Conservation (phyloP, 2,797 vertebrate species). For the Peromyscus eremicus region DNA sequence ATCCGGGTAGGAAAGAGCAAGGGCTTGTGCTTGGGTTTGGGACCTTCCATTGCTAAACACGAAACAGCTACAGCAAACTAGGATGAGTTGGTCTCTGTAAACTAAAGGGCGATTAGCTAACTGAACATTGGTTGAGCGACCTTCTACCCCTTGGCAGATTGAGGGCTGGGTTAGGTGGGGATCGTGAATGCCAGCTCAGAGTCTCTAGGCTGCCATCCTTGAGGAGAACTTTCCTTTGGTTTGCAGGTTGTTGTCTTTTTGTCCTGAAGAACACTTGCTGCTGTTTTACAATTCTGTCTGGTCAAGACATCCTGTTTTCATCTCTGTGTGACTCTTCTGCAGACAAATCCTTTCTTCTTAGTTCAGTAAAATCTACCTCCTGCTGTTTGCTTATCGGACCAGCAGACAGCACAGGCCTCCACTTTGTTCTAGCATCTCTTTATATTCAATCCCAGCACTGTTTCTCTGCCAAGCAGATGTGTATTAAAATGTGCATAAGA, state of each 20-base stretch:
- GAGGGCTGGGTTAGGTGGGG: background rate
- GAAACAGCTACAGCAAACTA: background rate
- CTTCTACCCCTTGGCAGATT: background rate
- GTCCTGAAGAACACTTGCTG: slow-evolving; percentile 59
- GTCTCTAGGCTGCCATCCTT: background rate
- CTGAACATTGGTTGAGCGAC: background rate
- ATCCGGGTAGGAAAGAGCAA: background rate
- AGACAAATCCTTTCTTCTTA: slow-evolving; percentile 39
- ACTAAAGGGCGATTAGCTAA: background rate
- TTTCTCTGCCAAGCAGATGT: slow-evolving; percentile 60
- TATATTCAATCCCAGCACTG: background rate
- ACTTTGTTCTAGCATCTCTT: slow-evolving; percentile 29
- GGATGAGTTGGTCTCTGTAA: background rate
- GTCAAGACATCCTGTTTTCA: slow-evolving; percentile 51
- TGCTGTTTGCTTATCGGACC: slow-evolving; percentile 59
- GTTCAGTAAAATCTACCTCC: slow-evolving; percentile 30
- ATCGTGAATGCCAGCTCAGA: background rate
- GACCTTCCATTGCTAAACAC: background rate
- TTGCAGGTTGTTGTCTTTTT: background rate
- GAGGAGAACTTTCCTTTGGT: slow-evolving; percentile 9
- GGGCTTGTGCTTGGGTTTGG: background rate
- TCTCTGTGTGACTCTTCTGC: slow-evolving; percentile 62
- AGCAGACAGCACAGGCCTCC: background rate
- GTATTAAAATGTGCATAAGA: slow-evolving; percentile 61
- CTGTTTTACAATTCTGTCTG: slow-evolving; percentile 53